phyloP scores from a whole-genome alignment of 2,888 invertebrate species.

The Pocota personata region DNA sequence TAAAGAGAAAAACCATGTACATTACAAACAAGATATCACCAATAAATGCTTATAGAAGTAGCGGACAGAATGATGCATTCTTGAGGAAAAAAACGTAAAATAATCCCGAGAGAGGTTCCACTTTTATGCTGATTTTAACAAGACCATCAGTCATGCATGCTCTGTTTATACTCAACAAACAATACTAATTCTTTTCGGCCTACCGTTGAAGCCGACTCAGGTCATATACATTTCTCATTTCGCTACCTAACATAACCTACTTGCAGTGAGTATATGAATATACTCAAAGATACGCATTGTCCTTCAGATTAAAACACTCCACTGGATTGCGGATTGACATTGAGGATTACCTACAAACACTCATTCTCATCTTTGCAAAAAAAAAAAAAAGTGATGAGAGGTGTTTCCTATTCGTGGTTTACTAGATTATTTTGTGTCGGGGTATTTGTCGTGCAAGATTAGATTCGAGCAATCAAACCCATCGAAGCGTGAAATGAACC shows the following conservation, averaged over 20 bases:
- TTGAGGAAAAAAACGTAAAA: slow-evolving; percentile 2
- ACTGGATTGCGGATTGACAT: slow-evolving; percentile 62
- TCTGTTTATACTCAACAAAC: slow-evolving; percentile 52
- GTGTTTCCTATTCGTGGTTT: slow-evolving; percentile 48
- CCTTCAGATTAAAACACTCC: slow-evolving; percentile 61
- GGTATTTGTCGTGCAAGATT: slow-evolving; percentile 30
- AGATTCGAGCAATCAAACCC: slow-evolving; percentile 22
- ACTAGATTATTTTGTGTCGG: slow-evolving; percentile 30
- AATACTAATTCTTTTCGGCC: slow-evolving; percentile 53
- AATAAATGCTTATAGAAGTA: slow-evolving; percentile 20
- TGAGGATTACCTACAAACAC: slow-evolving; percentile 44
- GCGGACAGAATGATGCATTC: slow-evolving; percentile 22
- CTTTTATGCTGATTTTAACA: slow-evolving; percentile 50
- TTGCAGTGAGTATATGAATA: background rate
- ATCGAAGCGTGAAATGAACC: slow-evolving; percentile 33
- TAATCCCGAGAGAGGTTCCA: slow-evolving; percentile 24
- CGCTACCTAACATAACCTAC: slow-evolving; percentile 36
- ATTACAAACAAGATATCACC: slow-evolving; percentile 47
- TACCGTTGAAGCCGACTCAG: slow-evolving; percentile 20
- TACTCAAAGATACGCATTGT: slow-evolving; percentile 32
- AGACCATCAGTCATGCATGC: slow-evolving; percentile 50
- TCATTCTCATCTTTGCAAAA: slow-evolving; percentile 34
- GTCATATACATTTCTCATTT: slow-evolving; percentile 12
- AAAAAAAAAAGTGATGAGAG: slow-evolving; percentile 25
- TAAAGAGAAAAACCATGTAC: background rate